Conservation (phyloP, 1,140 invertebrate genomes). For the Zaprionus davidi region DNA sequence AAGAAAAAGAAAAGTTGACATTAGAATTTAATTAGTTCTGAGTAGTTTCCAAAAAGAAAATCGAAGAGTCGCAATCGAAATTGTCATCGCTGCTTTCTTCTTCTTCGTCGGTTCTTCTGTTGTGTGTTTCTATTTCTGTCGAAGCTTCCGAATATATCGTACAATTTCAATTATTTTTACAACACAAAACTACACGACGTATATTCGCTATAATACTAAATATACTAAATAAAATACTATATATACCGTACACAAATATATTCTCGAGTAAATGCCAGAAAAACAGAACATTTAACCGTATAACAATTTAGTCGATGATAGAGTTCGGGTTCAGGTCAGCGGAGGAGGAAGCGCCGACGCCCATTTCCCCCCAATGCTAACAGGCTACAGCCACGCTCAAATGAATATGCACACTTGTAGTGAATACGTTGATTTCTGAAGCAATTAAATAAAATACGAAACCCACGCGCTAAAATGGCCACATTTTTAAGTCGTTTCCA, state of each 20-base stretch:
- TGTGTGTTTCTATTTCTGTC: conserved; percentile 78
- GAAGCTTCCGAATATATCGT: conserved; percentile 78
- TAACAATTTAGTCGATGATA: conserved; percentile 60
- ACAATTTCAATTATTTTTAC: conserved; percentile 81
- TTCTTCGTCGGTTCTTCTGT: conserved; percentile 39
- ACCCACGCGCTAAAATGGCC: conserved; percentile 63
- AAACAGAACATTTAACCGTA: conserved; percentile 44
- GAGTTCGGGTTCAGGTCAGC: conserved; percentile 65
- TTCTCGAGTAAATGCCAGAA: conserved; percentile 59
- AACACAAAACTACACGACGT: conserved; percentile 68
- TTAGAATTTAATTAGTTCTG: conserved; percentile 24
- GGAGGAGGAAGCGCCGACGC: conserved; percentile 17
- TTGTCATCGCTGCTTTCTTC: conserved; percentile 29
- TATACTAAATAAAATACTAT: conserved; percentile 51
- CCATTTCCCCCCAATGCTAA: neutral
- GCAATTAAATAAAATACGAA: conserved; percentile 14
- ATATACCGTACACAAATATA: conserved; percentile 28
- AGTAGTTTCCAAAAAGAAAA: neutral
- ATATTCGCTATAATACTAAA: conserved; percentile 54
- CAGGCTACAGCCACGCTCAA: neutral
- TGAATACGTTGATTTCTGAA: conserved; percentile 7
- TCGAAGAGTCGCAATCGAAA: conserved; percentile 26
- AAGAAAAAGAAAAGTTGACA: conserved; percentile 21
- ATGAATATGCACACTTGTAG: conserved; percentile 3
- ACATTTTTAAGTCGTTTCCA: conserved; percentile 84